Conservation (phyloP, 2,113 vertebrate species). For the Orycteropus afer region DNA sequence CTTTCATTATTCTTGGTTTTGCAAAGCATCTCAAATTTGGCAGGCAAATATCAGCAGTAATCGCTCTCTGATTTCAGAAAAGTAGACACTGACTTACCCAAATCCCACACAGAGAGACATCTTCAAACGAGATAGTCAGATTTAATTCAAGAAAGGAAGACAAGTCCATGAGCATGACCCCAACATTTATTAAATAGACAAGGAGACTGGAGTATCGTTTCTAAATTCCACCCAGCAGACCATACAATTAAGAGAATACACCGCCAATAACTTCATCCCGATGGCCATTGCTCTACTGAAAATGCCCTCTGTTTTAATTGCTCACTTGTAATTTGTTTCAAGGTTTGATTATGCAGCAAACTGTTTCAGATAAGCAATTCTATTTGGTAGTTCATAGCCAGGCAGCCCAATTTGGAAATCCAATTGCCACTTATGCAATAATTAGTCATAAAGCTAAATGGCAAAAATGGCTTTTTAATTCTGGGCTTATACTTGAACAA, state of each 20-base stretch:
- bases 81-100: conserved; percentile 15
- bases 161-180: conserved; percentile 23
- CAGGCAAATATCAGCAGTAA: conserved; percentile 42
- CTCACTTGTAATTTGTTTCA: conserved; percentile 77
- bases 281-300: conserved; percentile 67
- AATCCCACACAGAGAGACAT: conserved; percentile 7
- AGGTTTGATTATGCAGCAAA: conserved; percentile 72
- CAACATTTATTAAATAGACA: conserved; percentile 53
- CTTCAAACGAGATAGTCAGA: background rate
- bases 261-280: conserved; percentile 62
- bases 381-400: conserved; percentile 40
- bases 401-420: conserved; percentile 70
- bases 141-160: conserved; percentile 62
- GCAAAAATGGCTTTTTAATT: conserved; percentile 82
- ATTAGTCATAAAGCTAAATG: conserved; percentile 80
- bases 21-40: conserved; percentile 36
- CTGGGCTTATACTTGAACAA: conserved; percentile 65
- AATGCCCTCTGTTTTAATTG: conserved; percentile 73
- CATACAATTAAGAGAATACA: conserved; percentile 71
- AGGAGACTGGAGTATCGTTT: conserved; percentile 62
- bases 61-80: conserved; percentile 52
- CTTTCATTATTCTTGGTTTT: conserved; percentile 61
- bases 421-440: conserved; percentile 78
- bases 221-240: conserved; percentile 69
- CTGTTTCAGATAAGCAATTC: conserved; percentile 50